Percentiles rank a stretch among this genome's conserved stretches.
Evolutionary conservation across 2,888 invertebrate genomes (phyloP).

Genomic region (Trisateles emortualis): DNA sequence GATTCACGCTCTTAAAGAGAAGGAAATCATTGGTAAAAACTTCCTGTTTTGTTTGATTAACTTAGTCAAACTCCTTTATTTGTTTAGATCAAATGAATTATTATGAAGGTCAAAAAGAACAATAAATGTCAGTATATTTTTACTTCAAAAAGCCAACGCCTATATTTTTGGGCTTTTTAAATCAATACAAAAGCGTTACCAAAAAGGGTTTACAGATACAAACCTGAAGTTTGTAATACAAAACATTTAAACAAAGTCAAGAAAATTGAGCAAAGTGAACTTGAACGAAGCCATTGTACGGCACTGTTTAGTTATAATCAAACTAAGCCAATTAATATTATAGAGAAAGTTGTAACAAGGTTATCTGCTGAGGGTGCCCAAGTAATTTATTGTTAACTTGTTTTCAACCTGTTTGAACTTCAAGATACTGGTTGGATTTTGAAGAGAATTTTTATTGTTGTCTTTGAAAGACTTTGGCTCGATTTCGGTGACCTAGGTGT

Average conservation of each 20-base stretch:
- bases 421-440: neutral
- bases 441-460: neutral
- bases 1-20: no score
- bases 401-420: slow-evolving; percentile 6
- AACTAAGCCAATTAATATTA: slow-evolving; percentile 43
- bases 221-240: neutral
- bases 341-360: slow-evolving; percentile 33
- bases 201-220: neutral
- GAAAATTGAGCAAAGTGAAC: slow-evolving; percentile 16
- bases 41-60: no score
- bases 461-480: neutral
- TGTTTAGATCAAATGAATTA: no score
- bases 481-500: no score
- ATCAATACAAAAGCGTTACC: neutral
- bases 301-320: slow-evolving; percentile 34
- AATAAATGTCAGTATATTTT: no score
- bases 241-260: slow-evolving; percentile 3
- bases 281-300: slow-evolving; percentile 21
- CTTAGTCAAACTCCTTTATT: no score
- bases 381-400: slow-evolving; percentile 18
- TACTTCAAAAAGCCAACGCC: no score
- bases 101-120: no score
- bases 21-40: no score
- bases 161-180: no score
- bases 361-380: slow-evolving; percentile 1